These are phyloP conservation scores for Pseudomyrmex gracilis DNA, from an alignment of 1,140 invertebrate genomes.

Conservation along the genomic window DNA sequence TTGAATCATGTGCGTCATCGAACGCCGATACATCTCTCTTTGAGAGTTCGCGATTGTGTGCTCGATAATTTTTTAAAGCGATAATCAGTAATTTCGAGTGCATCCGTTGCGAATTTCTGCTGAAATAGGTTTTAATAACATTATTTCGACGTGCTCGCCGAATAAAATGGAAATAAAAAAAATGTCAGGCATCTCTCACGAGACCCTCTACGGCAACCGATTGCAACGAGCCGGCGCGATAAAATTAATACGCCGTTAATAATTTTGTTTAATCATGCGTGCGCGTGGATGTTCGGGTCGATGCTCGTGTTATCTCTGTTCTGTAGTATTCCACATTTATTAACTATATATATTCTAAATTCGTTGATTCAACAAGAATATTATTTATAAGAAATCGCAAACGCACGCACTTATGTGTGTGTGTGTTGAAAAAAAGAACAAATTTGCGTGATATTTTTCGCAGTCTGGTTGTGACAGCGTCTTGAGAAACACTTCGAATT, in stretches of 20 bases:
- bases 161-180: slow-evolving; percentile 25
- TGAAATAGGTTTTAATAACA: slow-evolving; percentile 64
- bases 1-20: neutral
- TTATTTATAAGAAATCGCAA: slow-evolving; percentile 6
- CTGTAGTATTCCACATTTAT: slow-evolving; percentile 15
- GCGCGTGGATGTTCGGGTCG: slow-evolving; percentile 19
- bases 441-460: neutral
- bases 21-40: neutral
- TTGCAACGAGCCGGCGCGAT: slow-evolving; percentile 8
- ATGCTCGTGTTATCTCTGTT: slow-evolving; percentile 18
- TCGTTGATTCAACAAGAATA: neutral
- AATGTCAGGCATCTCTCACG: neutral
- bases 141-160: slow-evolving; percentile 54
- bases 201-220: neutral
- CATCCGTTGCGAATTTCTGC: slow-evolving; percentile 14
- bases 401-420: no score
- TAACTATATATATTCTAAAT: neutral
- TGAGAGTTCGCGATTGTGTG: neutral
- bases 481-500: slow-evolving; percentile 58
- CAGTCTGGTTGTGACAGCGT: neutral
- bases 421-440: neutral
- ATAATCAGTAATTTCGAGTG: slow-evolving; percentile 27
- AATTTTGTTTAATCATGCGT: slow-evolving; percentile 46
- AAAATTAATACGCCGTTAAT: slow-evolving; percentile 54
- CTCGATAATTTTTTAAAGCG: slow-evolving; percentile 22